Base-by-base conservation (phyloP, 2,113 vertebrate genomes). In the Anolis sagrei region DNA sequence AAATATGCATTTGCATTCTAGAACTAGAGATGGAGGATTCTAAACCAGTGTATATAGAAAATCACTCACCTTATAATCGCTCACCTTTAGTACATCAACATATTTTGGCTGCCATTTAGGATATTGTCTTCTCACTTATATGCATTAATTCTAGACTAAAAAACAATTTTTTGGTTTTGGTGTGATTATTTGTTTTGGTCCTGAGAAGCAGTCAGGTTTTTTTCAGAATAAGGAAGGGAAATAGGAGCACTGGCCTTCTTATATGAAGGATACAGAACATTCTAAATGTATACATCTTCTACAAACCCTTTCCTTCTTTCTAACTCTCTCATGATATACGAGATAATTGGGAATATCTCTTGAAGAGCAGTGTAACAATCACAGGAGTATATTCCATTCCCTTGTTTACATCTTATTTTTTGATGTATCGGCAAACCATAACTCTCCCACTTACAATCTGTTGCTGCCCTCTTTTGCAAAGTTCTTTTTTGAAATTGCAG, bases 381-480 rank as follows among this genome's bases (percentile, higher is more conserved):
- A 34, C 32, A 73, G 32, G 36, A 79, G 11, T 66, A 13, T 48
- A 58, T 85, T 61, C 18, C n/a, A 61, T 48, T 25, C 70, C 49
- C 76, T 79, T 85, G 48, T 82, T 82, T 73, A 58, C 21, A 25
- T 27, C 48, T 7, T 34, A 72, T 69, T 79, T 72, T 58, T 73
- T 9, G 23, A 8, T 78, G 36, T 62, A 76, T 73, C 44, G 76
- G 51, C 29, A 85, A 62, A 79, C 29, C 54, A 39, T 48, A 23
- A 48, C 21, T 78, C 49, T 70, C 19, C 36, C 13, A 79, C 54
- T 36, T 85, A 51, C 68, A 79, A 79, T 72, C 49, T 79, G n/a
- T 10, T 72, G 49, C 76, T 70, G 68, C 68, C 68, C 68, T 79
- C 27, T 79, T 83, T 73, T 85, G 77, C 51, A 73, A 44, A 85